Evolutionary conservation across 2,113 vertebrate species (phyloP).

Genomic region (Forbesichthys papilliferus): DNA sequence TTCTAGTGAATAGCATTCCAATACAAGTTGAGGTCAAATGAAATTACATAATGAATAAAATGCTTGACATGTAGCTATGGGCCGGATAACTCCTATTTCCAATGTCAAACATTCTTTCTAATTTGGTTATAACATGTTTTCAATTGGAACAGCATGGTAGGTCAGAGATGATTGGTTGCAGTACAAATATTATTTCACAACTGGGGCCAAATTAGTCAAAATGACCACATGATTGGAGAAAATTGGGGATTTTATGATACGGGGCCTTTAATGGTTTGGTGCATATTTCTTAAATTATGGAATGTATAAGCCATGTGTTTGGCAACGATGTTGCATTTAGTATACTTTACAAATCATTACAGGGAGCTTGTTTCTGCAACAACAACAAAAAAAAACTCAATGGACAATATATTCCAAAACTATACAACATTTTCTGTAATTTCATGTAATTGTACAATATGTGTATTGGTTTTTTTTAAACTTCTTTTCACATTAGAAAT

Average conservation of each 20-base stretch:
- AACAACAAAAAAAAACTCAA: too few relatives aligned
- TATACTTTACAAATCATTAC: too few relatives aligned
- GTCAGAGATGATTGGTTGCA: neutral
- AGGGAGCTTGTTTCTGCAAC: too few relatives aligned
- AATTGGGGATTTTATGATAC: too few relatives aligned
- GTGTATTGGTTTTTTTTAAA: conserved; percentile 13
- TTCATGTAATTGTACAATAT: conserved; percentile 4
- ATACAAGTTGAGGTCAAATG: neutral
- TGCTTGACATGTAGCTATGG: neutral
- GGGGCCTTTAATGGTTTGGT: too few relatives aligned
- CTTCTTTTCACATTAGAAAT: conserved; percentile 28
- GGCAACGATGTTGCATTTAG: too few relatives aligned
- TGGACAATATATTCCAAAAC: too few relatives aligned
- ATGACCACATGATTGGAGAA: too few relatives aligned
- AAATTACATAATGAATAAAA: neutral
- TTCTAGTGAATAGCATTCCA: neutral
- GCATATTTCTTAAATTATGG: too few relatives aligned
- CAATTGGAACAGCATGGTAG: neutral
- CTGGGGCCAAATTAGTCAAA: too few relatives aligned
- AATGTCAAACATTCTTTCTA: neutral
- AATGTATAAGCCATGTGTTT: too few relatives aligned
- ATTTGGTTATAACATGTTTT: neutral
- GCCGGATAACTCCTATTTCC: neutral
- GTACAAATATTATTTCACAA: neutral
- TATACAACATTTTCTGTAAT: too few relatives aligned